phyloP scores from a whole-genome alignment of 2,113 vertebrate genomes.

The Ifrita kowaldi region DNA sequence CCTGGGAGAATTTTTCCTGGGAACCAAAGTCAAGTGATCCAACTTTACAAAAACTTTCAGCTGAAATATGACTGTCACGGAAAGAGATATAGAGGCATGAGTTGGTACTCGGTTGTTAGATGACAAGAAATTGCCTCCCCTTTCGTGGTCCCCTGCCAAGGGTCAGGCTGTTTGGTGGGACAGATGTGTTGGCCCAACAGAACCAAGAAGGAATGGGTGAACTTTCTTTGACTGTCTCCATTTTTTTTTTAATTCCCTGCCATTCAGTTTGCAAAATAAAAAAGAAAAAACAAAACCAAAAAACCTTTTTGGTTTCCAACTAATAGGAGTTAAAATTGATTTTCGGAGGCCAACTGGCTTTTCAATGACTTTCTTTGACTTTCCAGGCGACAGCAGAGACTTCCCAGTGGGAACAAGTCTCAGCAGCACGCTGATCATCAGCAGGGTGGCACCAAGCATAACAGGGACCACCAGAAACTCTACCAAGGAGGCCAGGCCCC shows the following conservation, averaged over 20 bases:
- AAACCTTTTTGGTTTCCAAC: neutral
- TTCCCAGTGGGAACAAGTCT: conserved; percentile 80
- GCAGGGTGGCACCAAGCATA: conserved; percentile 78
- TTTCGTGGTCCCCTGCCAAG: neutral
- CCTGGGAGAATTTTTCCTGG: neutral
- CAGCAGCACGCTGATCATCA: conserved; percentile 72
- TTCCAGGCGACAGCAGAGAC: conserved; percentile 88
- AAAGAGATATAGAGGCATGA: neutral
- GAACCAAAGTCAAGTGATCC: neutral
- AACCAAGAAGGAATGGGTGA: fast-evolving
- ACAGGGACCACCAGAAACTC: conserved; percentile 82
- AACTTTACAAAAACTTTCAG: neutral
- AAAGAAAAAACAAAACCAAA: neutral
- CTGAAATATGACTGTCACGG: neutral
- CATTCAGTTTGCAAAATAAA: neutral
- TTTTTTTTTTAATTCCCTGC: neutral
- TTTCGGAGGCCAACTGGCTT: neutral
- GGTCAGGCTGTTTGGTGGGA: neutral
- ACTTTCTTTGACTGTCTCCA: conserved; percentile 67
- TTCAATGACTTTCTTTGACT: neutral
- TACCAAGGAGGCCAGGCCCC: conserved; percentile 81
- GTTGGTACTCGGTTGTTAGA: neutral
- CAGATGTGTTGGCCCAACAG: neutral
- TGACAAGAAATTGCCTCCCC: neutral
- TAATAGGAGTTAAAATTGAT: neutral